Evolutionary conservation across 2,113 vertebrate species (phyloP).

Genomic region (Brienomyrus longianalis): DNA sequence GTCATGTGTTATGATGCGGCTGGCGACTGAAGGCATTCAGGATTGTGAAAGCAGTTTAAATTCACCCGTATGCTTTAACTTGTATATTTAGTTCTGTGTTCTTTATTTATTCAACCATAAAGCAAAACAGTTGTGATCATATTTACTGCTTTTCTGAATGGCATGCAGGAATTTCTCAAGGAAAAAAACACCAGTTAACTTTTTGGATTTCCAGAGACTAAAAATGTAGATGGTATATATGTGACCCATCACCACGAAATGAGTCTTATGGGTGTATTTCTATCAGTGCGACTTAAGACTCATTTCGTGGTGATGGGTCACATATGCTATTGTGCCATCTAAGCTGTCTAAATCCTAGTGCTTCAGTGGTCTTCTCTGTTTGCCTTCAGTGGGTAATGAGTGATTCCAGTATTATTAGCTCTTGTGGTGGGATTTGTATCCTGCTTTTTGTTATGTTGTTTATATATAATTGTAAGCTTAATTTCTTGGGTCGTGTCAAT

Average conservation of each 20-base stretch:
- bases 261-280: too few species aligned
- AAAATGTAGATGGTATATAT: neutral
- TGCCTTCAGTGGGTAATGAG: neutral
- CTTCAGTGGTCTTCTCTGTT: neutral
- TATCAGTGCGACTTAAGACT: too few species aligned
- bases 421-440: neutral
- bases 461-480: neutral
- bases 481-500: neutral
- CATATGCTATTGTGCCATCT: neutral
- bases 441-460: neutral
- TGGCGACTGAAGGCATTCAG: neutral
- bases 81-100: neutral
- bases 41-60: neutral
- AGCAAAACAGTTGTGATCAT: neutral
- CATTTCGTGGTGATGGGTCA: too few species aligned
- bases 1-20: neutral
- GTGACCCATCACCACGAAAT: too few species aligned
- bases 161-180: neutral
- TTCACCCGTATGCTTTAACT: neutral
- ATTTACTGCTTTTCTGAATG: neutral
- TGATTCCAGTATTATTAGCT: neutral
- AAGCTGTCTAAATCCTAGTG: neutral
- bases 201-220: neutral
- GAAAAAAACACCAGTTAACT: neutral
- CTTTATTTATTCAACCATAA: neutral